Base-by-base conservation (phyloP, 2,888 invertebrate genomes). In the Lathronympha strigana region DNA sequence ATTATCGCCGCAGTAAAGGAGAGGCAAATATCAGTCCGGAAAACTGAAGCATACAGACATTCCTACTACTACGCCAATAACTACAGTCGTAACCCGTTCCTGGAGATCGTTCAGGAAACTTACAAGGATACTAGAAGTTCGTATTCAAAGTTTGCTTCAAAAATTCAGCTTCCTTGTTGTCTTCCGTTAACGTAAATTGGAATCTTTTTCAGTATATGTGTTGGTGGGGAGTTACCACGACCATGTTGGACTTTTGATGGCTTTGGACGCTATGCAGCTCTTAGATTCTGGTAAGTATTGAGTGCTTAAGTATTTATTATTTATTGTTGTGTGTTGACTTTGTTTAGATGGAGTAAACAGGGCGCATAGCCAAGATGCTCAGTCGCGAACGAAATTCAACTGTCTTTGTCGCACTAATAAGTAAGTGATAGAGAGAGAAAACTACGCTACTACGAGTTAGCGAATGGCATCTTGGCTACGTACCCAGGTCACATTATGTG, bases 211-310 rank as follows among this genome's bases (percentile, higher is more conserved):
- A 98, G 98, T 98, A 86, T 98, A 98, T 88, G 95, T 98, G 38
- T 95, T 98, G 72, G 93, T 98, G 72, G 98, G 98, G 0, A 95
- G 97, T 82, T 95, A 97, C 78, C 97, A 97, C 80, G 98, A 98
- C 78, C 98, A 98, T 83, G 94, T 98, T 71, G 98, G 98, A 3
- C 92, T 98, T n/a, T 94, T 98, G 94, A 93, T 97, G 64, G 97
- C 97, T 43, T 93, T 98, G 86, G 95, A 98, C 72, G 94, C 96
- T 70, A 94, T 94, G 86, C 95, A 97, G 67, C 93, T 98, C 0
- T 93, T 98, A 68, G 95, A 96, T 72, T 94, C 95, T 78, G 95
- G 96, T 96, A 86, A 93, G 80, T 71, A 50, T 1, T n/a, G 19
- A 43, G 11, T 43, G 9, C 8, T 9, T 9, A 33, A 33, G 1